Base-by-base conservation (phyloP, 2,797 vertebrate genomes). In the Bovichtus variegatus region DNA sequence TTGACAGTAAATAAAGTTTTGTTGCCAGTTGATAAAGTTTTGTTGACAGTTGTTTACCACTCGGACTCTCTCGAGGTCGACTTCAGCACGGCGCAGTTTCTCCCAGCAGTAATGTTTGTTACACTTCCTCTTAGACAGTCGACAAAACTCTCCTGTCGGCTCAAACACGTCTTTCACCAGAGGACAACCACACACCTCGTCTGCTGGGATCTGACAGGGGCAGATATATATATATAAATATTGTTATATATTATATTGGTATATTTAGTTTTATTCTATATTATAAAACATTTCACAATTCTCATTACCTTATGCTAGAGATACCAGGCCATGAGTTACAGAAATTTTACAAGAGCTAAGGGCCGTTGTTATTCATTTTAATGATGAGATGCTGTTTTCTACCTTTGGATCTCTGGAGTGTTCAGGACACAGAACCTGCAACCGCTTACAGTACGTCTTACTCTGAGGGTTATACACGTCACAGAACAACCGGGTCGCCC, bases 81-180 rank as follows among this genome's bases (percentile, higher is more conserved):
- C 97, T 86, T 98, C 97, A 0, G 97, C 97, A 0, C 97, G 91
- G 0, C 97, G 93, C 7, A 98, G 94, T 49, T 98, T 98, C 92
- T 98, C 97, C 97, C 97, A 98, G 93, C 97, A 97, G 91, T 98
- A 98, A 74, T 98, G 97, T 2, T 96, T 96, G 91, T 98, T 97
- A 63, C 97, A 98, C 50, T 96, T 96, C 73, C 97, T 96, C 86
- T 98, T 98, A 1, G 97, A 96, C 12, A 97, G 94, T 0, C 97
- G 94, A 76, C 97, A 98, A 86, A 98, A 98, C n/a, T 98, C 97
- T 1, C 97, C 97, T 0, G 97, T 98, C 1, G 96, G 94, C 86
- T 98, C 96, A 2, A 98, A 98, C 7, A 98, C 97, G 15, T 98
- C 97, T n/a, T 95, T 95, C 8, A 98, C 97, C 78, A 98, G 93